phyloP scores from a whole-genome alignment of 92 coral and sea anemone species.

The Epizoanthus scotinus region DNA sequence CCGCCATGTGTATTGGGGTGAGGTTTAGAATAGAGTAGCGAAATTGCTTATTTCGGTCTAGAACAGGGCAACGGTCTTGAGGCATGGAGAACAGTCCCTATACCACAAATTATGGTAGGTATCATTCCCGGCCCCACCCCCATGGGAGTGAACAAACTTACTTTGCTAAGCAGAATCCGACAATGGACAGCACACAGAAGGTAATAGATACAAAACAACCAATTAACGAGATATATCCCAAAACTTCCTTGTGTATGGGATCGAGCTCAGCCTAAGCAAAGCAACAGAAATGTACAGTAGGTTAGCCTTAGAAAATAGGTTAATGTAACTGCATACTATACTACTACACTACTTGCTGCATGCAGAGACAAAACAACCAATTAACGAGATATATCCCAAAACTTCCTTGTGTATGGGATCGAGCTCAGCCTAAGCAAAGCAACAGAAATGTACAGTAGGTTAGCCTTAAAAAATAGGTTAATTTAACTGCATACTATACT shows the following conservation, averaged over 20 bases:
- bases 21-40: background rate
- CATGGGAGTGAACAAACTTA: conserved; percentile 27
- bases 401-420: conserved; percentile 66
- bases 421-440: conserved; percentile 58
- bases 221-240: conserved; percentile 76
- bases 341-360: too few relatives aligned
- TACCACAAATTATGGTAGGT: too few relatives aligned
- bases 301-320: too few relatives aligned
- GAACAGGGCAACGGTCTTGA: too few relatives aligned
- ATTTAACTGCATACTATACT: too few relatives aligned
- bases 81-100: background rate
- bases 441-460: background rate
- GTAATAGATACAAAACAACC: conserved; percentile 79
- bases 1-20: background rate
- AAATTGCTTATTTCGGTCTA: background rate
- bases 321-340: too few relatives aligned
- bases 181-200: conserved; percentile 62
- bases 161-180: conserved; percentile 77
- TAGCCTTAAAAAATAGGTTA: too few relatives aligned
- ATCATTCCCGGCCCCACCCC: background rate
- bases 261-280: conserved; percentile 60
- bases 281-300: background rate
- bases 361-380: conserved; percentile 77
- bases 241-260: conserved; percentile 65
- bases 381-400: conserved; percentile 74